Percentiles rank a stretch among this genome's conserved stretches.
These are phyloP conservation scores for Acanthacorydalis orientalis DNA, from an alignment of 2,888 invertebrate species.

Conservation along the genomic window DNA sequence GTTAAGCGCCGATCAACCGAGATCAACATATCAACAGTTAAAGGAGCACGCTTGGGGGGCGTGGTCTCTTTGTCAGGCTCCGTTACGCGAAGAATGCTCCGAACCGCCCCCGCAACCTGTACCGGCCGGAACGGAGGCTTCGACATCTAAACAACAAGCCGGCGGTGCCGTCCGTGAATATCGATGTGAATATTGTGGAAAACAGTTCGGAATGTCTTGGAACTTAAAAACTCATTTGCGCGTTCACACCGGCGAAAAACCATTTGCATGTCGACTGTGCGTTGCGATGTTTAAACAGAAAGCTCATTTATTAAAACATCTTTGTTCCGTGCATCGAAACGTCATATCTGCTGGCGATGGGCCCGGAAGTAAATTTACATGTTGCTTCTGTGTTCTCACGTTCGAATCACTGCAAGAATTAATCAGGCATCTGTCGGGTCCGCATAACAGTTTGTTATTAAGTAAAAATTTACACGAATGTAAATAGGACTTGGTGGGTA, in stretches of 20 bases:
- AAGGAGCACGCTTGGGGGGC: constrained; percentile 40
- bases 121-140: constrained; percentile 10
- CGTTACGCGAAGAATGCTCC: constrained; percentile 30
- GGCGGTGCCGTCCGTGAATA: constrained; percentile 54
- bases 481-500: constrained; percentile 12
- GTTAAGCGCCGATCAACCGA: constrained; percentile 48
- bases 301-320: constrained; percentile 70
- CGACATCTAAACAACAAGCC: constrained; percentile 25
- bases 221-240: constrained; percentile 77
- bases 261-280: constrained; percentile 75
- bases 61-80: constrained; percentile 46
- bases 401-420: constrained; percentile 76
- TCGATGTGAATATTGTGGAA: constrained; percentile 76
- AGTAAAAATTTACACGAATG: constrained; percentile 76
- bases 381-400: constrained; percentile 74
- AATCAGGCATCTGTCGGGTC: constrained; percentile 72
- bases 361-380: constrained; percentile 56
- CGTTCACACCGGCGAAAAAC: constrained; percentile 79
- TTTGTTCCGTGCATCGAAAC: constrained; percentile 78
- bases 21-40: constrained; percentile 22
- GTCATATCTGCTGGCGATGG: constrained; percentile 72
- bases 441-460: constrained; percentile 72
- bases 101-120: neutral
- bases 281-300: constrained; percentile 88
- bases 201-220: constrained; percentile 87